Base-by-base conservation (phyloP, 2,888 invertebrate species). In the Arctia plantaginis region DNA sequence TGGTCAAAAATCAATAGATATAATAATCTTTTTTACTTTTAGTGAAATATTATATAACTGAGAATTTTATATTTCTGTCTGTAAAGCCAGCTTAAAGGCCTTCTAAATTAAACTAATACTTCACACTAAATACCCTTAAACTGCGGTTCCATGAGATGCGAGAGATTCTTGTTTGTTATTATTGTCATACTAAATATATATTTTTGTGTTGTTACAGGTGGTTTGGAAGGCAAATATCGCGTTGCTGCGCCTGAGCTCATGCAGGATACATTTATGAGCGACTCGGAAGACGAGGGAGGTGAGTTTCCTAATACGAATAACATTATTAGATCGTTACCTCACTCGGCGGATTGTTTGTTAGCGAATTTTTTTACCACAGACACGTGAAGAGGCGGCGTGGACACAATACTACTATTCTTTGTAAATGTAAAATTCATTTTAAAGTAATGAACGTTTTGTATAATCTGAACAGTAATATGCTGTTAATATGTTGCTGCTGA, bases 271-370 rank as follows among this genome's bases (percentile, higher is more conserved):
- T 98, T 99, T 94, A 98, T 99, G 97, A 99, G 99, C 35, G 99
- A 99, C 93, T 99, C 99, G 0, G 99, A 99, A 92, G 99, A 99
- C 95, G 99, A 99, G 97, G 99, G 99, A 96, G 99, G 99, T 97
- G 96, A 90, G 97, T 76, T 69, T 15, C 33, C 64, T 30, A 70
- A n/a, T 33, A 27, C 62, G 59, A 69, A 41, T 41, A 0, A n/a
- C 23, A 64, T 39, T 71, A 64, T 2, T 55, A 69, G 13, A 59
- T 27, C 27, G 18, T 41, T 20, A 39, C n/a, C 20, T 59, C 41
- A 70, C 41, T 44, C 18, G 18, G 35, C 27, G 1, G 20, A 69
- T 59, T 35, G 27, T 69, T 51, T 51, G 23, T 51, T 10, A n/a
- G 51, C 15, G 35, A 30, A 55, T 44, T 20, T 59, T 15, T 12